Evolutionary conservation across 2,888 invertebrate genomes (phyloP).

Genomic region (Lasius platythorax): DNA sequence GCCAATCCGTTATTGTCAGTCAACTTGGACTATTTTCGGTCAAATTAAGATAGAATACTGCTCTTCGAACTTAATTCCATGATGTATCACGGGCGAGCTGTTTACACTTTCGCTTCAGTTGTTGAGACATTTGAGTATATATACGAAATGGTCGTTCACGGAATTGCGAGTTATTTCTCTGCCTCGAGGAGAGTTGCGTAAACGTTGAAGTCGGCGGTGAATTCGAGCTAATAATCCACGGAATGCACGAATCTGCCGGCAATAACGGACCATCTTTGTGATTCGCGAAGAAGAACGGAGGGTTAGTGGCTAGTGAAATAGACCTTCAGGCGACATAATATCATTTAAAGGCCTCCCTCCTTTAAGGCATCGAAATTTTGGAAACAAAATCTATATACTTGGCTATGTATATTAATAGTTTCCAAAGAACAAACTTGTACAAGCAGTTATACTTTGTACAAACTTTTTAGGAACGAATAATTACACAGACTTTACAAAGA

Average conservation of each 20-base stretch:
- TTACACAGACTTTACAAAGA: not conserved
- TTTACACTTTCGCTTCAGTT: conserved; percentile 54
- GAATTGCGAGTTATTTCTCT: conserved; percentile 66
- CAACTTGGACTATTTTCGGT: not conserved
- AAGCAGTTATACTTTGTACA: not conserved
- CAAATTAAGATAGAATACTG: conserved; percentile 18
- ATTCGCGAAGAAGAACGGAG: conserved; percentile 52
- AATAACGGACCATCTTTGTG: conserved; percentile 68
- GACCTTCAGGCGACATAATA: conserved; percentile 28
- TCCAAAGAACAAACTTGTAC: not conserved
- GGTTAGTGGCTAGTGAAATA: conserved; percentile 5
- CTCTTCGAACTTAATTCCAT: conserved; percentile 2
- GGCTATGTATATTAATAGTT: not conserved
- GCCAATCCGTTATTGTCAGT: conserved; percentile 17
- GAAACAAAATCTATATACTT: not conserved
- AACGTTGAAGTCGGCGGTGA: conserved; percentile 66
- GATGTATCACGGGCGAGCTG: conserved; percentile 16
- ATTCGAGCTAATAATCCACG: conserved; percentile 67
- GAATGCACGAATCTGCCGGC: conserved; percentile 63
- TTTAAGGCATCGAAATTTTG: not conserved
- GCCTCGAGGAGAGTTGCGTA: conserved; percentile 70
- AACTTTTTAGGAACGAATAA: not conserved
- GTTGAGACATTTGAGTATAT: conserved; percentile 62
- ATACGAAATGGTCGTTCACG: conserved; percentile 44
- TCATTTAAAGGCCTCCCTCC: not conserved